Evolutionary conservation across 2,797 vertebrate species (phyloP).

Genomic region (Fundulus diaphanus): DNA sequence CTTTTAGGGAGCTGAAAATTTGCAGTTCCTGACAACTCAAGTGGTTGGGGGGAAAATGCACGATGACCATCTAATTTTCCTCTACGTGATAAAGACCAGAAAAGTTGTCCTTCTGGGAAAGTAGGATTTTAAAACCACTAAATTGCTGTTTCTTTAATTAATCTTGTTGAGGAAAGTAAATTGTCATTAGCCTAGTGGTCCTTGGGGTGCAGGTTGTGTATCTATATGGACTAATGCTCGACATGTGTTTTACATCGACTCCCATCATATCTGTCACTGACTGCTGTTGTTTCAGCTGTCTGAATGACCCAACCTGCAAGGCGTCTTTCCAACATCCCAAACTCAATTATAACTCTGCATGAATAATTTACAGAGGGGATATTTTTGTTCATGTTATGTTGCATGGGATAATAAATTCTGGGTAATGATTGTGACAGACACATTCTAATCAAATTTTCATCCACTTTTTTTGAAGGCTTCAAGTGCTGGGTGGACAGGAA

Average conservation of each 20-base stretch:
- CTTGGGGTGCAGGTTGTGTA: constrained; percentile 30
- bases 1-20: constrained; percentile 39
- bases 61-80: constrained; percentile 7
- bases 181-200: constrained; percentile 40
- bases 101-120: not conserved
- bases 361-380: constrained; percentile 30
- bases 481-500: not conserved
- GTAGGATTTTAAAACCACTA: not conserved
- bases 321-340: constrained; percentile 9
- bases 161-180: constrained; percentile 16
- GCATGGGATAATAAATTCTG: not conserved
- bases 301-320: constrained; percentile 28
- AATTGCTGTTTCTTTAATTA: not conserved
- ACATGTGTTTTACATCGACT: constrained; percentile 60
- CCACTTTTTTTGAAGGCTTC: not conserved
- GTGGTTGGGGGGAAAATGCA: not conserved
- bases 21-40: constrained; percentile 12
- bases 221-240: constrained; percentile 41
- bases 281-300: constrained; percentile 64
- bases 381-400: constrained; percentile 19
- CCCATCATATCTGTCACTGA: constrained; percentile 59
- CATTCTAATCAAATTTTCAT: not conserved
- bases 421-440: not conserved
- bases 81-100: not conserved
- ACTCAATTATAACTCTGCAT: constrained; percentile 1